These are phyloP conservation scores for Grus americana DNA, from an alignment of 2,113 vertebrate species.

Conservation along the genomic window DNA sequence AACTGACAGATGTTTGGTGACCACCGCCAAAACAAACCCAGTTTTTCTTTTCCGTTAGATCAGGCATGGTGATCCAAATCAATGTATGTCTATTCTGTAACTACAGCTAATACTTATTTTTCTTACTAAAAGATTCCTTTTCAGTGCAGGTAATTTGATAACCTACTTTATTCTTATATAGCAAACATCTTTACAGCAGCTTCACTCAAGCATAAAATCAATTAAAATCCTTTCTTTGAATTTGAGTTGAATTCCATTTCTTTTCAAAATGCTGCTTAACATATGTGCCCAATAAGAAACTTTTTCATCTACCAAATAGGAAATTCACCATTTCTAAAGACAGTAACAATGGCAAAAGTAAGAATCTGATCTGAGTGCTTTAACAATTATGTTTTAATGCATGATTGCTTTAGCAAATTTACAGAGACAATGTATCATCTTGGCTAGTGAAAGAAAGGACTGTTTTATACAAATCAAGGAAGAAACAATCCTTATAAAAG, in stretches of 20 bases:
- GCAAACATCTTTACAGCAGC: not conserved
- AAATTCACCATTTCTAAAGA: not conserved
- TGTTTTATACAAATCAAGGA: not conserved
- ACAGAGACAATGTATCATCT: not conserved
- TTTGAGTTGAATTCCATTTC: not conserved
- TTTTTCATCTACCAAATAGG: not conserved
- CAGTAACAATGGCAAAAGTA: not conserved
- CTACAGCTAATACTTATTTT: not conserved
- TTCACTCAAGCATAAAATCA: not conserved
- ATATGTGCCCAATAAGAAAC: not conserved
- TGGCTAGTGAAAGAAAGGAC: not conserved
- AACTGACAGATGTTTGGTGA: not conserved
- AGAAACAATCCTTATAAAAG: not conserved
- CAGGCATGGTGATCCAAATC: not conserved
- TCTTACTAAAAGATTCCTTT: not conserved
- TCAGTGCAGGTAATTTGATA: not conserved
- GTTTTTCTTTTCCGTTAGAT: not conserved
- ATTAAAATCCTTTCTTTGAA: not conserved
- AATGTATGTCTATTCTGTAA: not conserved
- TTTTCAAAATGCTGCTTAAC: not conserved
- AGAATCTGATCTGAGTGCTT: not conserved
- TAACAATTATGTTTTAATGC: not conserved
- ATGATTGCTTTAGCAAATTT: not conserved
- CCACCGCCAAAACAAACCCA: not conserved
- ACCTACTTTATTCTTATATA: not conserved